A percentile compares a stretch with the other conserved stretches of the same genome.
phyloP scores from a whole-genome alignment of 2,113 vertebrate genomes.

The Paradoxurus hermaphroditus region DNA sequence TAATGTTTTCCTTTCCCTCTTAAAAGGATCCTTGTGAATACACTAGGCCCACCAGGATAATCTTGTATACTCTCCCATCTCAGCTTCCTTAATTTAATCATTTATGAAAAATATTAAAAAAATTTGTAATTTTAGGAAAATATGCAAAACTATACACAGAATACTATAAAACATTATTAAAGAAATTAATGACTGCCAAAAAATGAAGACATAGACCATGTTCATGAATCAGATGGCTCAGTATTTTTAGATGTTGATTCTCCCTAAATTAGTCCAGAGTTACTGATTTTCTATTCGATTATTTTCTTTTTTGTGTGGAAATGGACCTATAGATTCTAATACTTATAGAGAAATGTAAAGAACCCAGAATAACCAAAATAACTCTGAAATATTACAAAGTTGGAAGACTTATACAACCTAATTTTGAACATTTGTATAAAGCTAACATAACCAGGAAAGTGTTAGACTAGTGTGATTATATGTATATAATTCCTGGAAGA shows the following conservation, averaged over 20 bases:
- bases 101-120: not conserved
- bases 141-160: not conserved
- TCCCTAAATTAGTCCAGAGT: not conserved
- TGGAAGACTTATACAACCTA: not conserved
- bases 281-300: not conserved
- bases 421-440: not conserved
- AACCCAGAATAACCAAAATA: not conserved
- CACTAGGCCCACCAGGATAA: not conserved
- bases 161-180: not conserved
- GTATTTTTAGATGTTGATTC: not conserved
- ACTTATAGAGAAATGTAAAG: not conserved
- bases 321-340: not conserved
- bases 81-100: not conserved
- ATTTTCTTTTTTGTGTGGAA: not conserved
- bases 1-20: not conserved
- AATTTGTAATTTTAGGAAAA: not conserved
- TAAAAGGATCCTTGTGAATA: not conserved
- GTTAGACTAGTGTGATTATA: not conserved
- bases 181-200: not conserved
- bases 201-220: not conserved
- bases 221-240: not conserved
- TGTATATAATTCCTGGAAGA: not conserved
- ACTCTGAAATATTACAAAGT: slow-evolving; percentile 12
- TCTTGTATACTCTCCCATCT: not conserved
- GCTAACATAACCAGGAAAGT: not conserved